Conservation (phyloP, 2,888 invertebrate species). For the Molanna angustata region DNA sequence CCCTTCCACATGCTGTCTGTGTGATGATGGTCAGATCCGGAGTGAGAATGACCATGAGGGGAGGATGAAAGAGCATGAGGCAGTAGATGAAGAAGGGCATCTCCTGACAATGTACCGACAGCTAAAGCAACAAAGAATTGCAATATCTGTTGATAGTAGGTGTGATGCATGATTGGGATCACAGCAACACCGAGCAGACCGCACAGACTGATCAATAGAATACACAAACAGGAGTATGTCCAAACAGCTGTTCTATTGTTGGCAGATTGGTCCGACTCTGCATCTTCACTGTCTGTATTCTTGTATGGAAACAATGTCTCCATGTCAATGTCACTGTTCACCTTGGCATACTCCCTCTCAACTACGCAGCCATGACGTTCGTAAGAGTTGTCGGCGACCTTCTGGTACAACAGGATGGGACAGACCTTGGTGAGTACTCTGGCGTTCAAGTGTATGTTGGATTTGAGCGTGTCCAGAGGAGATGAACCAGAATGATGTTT, state of each 20-base stretch:
- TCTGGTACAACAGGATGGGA: constrained; percentile 66
- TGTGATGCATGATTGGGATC: constrained; percentile 87
- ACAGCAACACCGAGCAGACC: constrained; percentile 86
- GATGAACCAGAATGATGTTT: neutral
- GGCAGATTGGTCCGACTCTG: constrained; percentile 35
- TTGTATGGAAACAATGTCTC: constrained; percentile 36
- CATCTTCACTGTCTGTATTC: constrained; percentile 29
- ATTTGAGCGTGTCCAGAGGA: constrained; percentile 17
- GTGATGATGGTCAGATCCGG: constrained; percentile 47
- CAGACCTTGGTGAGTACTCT: constrained; percentile 55
- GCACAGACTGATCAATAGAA: constrained; percentile 81
- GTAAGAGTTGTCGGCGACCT: constrained; percentile 54
- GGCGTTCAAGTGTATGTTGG: constrained; percentile 28
- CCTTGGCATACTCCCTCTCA: constrained; percentile 38
- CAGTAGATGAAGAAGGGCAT: constrained; percentile 86
- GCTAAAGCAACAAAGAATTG: constrained; percentile 92
- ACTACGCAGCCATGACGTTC: constrained; percentile 58
- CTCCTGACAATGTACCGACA: constrained; percentile 87
- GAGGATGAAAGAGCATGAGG: constrained; percentile 72
- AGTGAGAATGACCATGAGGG: constrained; percentile 34
- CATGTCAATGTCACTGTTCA: constrained; percentile 35
- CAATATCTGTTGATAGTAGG: constrained; percentile 82
- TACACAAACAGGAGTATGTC: constrained; percentile 79
- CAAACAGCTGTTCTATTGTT: constrained; percentile 63
- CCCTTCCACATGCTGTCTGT: constrained; percentile 82